Evolutionary conservation across 2,797 vertebrate genomes (phyloP), one percentile per base, ranked within the genome.

Genomic region (Siniperca scherzeri): DNA sequence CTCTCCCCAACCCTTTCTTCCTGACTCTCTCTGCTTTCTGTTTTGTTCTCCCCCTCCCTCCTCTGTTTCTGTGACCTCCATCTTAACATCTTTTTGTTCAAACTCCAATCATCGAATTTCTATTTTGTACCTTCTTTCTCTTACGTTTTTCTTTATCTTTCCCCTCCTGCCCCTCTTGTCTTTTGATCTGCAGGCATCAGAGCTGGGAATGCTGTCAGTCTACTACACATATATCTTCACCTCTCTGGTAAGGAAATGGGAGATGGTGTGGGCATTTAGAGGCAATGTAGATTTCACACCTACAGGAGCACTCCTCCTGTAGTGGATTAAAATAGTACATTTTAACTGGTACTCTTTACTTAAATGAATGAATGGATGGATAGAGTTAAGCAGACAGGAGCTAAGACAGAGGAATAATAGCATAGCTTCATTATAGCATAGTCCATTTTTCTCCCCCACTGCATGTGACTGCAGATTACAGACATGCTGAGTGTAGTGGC

Each of bases 151-250:
- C 65, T 62, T 81, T 70, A 44, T 88, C 44, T 86, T 14, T 83
- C 65, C 30, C 73, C 78, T 48, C 59, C 40, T 75, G 50, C 74
- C 82, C 81, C 42, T 90, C 74, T 85, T 91, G 38, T 92, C 67
- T 94, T 89, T 96, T 91, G 86, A 65, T 87, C 92, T 92, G 89
- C 96, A 99, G 98, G 98, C 98, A 75, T 98, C 97, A 68, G 98
- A 99, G 90, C 96, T 99, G 94, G 98, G 98, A 78, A 99, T 99
- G 98, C 97, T 97, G 74, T 99, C 98, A 25, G 96, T 97, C 92
- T 98, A 99, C 95, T 99, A 99, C 95, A 99, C 98, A 14, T 99
- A 99, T 95, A 99, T 99, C 96, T 98, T 99, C 96, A 99, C 98
- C 82, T 99, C 98, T 87, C 96, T 99, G 98, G 98, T 99, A 97